phyloP scores from a whole-genome alignment of 35 echinoderm and acorn worm species.

The Hemicentrotus pulcherrimus region DNA sequence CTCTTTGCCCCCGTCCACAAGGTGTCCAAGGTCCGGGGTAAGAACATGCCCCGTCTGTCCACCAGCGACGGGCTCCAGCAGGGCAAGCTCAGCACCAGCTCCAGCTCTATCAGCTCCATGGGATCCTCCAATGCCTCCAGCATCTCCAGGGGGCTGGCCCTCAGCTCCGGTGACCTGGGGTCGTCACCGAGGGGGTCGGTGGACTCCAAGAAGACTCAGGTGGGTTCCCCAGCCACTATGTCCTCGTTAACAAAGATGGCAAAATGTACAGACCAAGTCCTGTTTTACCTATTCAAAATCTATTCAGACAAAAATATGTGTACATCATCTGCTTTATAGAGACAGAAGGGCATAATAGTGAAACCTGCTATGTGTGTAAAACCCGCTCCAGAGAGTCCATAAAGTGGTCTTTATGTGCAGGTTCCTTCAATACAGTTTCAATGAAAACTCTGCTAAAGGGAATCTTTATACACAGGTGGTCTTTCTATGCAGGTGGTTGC shows the following conservation, averaged over 20 bases:
- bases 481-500: no score
- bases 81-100: constrained; percentile 84
- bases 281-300: not conserved
- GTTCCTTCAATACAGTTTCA: no score
- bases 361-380: no score
- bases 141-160: constrained; percentile 56
- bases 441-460: no score
- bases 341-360: no score
- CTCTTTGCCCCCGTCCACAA: constrained; percentile 97
- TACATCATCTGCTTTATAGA: no score
- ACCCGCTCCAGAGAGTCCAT: no score
- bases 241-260: not conserved
- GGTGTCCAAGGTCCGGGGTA: constrained; percentile 83
- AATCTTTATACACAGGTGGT: no score
- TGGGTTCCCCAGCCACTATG: not conserved
- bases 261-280: not conserved
- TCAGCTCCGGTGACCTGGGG: constrained; percentile 41
- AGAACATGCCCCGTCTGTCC: constrained; percentile 40
- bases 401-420: no score
- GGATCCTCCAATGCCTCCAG: constrained; percentile 84
- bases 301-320: no score
- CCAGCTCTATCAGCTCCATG: constrained; percentile 91
- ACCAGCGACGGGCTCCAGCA: constrained; percentile 17
- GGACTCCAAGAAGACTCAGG: constrained; percentile 57
- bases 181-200: constrained; percentile 42